phyloP scores from a whole-genome alignment of 2,888 invertebrate genomes.

The Tuberolachnus salignus region DNA sequence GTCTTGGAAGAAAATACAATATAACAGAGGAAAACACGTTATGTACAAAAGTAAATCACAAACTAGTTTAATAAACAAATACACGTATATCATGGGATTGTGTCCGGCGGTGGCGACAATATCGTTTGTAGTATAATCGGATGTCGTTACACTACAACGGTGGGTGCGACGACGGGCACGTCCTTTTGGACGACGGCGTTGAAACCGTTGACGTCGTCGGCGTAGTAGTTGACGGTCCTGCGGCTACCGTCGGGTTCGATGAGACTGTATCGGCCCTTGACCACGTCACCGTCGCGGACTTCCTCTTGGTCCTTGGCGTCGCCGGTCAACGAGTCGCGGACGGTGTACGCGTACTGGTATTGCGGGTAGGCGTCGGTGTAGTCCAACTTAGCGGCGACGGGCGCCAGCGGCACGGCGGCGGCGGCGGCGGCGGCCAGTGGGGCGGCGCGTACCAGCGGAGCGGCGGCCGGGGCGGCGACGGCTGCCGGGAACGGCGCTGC shows the following conservation, averaged over 20 bases:
- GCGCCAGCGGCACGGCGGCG: neutral
- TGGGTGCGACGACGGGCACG: conserved; percentile 59
- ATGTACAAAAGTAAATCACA: conserved; percentile 31
- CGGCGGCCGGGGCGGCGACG: conserved; percentile 28
- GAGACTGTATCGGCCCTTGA: conserved; percentile 61
- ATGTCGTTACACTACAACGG: neutral
- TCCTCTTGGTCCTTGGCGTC: conserved; percentile 61
- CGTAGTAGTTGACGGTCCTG: conserved; percentile 62
- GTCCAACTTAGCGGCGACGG: conserved; percentile 58
- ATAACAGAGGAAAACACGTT: conserved; percentile 32
- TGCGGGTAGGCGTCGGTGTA: conserved; percentile 59
- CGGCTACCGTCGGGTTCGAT: conserved; percentile 59
- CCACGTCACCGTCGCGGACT: conserved; percentile 61
- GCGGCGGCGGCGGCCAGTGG: conserved; percentile 10
- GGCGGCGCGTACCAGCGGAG: neutral
- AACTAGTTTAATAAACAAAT: neutral
- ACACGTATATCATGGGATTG: conserved; percentile 20
- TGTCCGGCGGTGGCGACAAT: neutral
- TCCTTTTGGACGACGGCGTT: conserved; percentile 61
- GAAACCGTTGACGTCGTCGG: conserved; percentile 62
- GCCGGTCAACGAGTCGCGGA: conserved; percentile 61
- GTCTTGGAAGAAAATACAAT: conserved; percentile 22
- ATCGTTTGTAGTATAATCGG: neutral
- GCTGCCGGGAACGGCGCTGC: conserved; percentile 48
- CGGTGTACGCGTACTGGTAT: conserved; percentile 59